These are phyloP conservation scores for Xenotilapia caudafasciata DNA, from an alignment of 2,113 vertebrate species.

Conservation along the genomic window DNA sequence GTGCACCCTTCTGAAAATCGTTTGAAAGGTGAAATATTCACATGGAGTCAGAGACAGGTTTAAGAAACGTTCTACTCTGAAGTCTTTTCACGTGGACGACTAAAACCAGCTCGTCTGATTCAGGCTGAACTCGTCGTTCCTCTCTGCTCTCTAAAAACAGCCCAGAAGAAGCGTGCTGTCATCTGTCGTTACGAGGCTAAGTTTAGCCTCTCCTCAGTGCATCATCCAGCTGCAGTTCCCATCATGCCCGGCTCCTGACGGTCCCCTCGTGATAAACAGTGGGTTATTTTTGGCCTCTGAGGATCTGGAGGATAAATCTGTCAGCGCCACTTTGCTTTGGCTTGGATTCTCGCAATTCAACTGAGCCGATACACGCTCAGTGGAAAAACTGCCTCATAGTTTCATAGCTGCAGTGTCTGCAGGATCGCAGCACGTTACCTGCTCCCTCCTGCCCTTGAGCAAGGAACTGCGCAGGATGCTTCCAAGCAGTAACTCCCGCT, in stretches of 20 bases:
- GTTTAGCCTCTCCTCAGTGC: not conserved
- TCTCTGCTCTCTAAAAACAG: not conserved
- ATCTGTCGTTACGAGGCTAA: not conserved
- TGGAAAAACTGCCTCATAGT: not conserved
- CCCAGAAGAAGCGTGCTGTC: not conserved
- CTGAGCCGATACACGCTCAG: not conserved
- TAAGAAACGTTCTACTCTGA: not conserved
- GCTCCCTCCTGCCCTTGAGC: not conserved
- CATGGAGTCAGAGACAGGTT: not conserved
- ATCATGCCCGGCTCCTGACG: not conserved
- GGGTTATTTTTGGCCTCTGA: not conserved
- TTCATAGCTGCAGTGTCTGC: not conserved
- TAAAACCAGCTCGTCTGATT: not conserved
- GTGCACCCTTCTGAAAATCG: not conserved
- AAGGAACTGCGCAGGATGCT: not conserved
- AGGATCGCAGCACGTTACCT: not conserved
- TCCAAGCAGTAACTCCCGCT: not conserved
- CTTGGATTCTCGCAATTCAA: not conserved
- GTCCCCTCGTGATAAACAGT: not conserved
- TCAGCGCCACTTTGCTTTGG: not conserved
- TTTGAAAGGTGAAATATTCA: not conserved
- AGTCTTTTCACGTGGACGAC: not conserved
- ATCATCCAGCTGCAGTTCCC: not conserved
- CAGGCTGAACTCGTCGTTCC: not conserved
- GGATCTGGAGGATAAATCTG: not conserved